Conservation (phyloP, 2,113 vertebrate genomes). For the Cavia porcellus region DNA sequence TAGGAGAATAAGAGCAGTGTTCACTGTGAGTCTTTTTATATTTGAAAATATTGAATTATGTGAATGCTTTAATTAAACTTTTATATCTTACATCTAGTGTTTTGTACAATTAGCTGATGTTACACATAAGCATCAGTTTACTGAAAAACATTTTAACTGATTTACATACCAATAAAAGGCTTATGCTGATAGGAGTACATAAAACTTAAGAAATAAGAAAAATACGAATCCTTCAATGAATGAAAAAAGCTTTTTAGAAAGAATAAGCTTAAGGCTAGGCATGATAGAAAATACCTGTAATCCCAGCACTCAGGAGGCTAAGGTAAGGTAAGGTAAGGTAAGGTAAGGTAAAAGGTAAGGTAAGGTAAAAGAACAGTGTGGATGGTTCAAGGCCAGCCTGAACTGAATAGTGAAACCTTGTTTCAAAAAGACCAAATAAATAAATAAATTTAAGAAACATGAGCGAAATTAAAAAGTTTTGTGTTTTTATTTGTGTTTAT, state of each 20-base stretch:
- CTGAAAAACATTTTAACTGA: slow-evolving; percentile 15
- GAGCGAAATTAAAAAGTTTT: slow-evolving; percentile 54
- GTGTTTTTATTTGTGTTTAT: not conserved
- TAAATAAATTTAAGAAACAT: slow-evolving; percentile 19
- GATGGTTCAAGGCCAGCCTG: not conserved
- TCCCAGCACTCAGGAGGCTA: not conserved
- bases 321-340: not conserved
- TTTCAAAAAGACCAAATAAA: not conserved
- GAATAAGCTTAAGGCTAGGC: slow-evolving; percentile 9
- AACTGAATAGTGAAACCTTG: not conserved
- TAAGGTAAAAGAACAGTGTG: not conserved
- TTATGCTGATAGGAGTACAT: slow-evolving; percentile 1
- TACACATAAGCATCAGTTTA: slow-evolving; percentile 12
- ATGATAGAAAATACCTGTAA: not conserved
- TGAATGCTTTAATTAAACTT: slow-evolving; percentile 13
- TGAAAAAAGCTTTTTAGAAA: not conserved
- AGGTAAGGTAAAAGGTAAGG: no score
- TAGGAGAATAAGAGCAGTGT: not conserved
- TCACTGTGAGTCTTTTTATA: not conserved
- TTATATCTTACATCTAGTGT: slow-evolving; percentile 28
- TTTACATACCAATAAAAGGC: slow-evolving; percentile 21
- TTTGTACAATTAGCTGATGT: slow-evolving; percentile 21
- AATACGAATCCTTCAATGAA: slow-evolving; percentile 45
- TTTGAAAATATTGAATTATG: slow-evolving; percentile 5
- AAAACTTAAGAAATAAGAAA: slow-evolving; percentile 46